Evolutionary conservation across 2,888 invertebrate species (phyloP).

Genomic region (Pachliopta kotzebuea): DNA sequence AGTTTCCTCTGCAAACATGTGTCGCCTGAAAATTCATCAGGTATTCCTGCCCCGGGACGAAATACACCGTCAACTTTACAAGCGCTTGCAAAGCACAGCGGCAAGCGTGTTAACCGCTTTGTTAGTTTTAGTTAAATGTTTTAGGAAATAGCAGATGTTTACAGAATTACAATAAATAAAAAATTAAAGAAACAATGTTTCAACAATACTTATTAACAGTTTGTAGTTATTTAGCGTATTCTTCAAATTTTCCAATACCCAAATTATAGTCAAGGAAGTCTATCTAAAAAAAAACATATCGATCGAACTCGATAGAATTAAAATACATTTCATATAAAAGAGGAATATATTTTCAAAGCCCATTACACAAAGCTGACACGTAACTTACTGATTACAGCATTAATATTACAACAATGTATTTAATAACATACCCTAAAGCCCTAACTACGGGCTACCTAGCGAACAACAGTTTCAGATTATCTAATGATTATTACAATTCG

Average conservation of each 20-base stretch:
- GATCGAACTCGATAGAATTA: not conserved
- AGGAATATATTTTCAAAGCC: conserved; percentile 18
- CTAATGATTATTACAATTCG: conserved; percentile 68
- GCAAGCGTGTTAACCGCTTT: too few species aligned
- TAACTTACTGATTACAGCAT: not conserved
- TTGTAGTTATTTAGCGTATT: too few species aligned
- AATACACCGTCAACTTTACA: not conserved
- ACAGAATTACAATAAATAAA: too few species aligned
- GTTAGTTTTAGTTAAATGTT: too few species aligned
- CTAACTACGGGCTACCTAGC: conserved; percentile 1
- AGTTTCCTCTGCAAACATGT: conserved; percentile 4
- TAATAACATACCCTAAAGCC: conserved; percentile 8
- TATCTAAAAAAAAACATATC: too few species aligned
- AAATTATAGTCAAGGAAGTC: too few species aligned
- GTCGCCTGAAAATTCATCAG: not conserved
- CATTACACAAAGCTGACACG: conserved; percentile 20
- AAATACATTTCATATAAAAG: not conserved
- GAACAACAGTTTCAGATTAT: conserved; percentile 10
- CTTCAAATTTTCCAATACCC: too few species aligned
- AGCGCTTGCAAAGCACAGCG: too few species aligned
- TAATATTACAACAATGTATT: not conserved
- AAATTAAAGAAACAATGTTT: too few species aligned
- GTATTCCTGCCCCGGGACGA: not conserved
- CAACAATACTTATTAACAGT: too few species aligned
- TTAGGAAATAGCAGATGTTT: too few species aligned